These are phyloP conservation scores for Aleiodes sp. DNA, from an alignment of 1,140 invertebrate genomes.

Conservation along the genomic window DNA sequence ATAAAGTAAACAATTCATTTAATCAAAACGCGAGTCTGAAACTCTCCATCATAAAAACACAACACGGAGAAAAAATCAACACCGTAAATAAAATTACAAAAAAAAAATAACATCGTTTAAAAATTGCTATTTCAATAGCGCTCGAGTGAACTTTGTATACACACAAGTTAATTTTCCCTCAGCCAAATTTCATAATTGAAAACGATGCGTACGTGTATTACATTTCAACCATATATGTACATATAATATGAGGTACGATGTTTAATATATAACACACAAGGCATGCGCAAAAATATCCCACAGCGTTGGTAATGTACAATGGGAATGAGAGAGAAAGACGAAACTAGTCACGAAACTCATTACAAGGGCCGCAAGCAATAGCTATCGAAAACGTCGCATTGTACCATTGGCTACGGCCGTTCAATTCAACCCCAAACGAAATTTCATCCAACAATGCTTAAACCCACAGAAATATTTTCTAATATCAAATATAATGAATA, in stretches of 20 bases:
- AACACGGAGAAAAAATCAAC: neutral
- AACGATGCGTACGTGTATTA: conserved; percentile 16
- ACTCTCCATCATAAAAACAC: no score
- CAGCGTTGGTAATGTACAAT: neutral
- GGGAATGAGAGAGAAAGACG: neutral
- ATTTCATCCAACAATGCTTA: no score
- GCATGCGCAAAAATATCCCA: neutral
- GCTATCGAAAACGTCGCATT: no score
- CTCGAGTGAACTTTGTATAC: neutral
- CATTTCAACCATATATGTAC: neutral
- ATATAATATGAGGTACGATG: neutral
- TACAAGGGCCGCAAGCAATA: neutral
- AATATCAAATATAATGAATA: no score
- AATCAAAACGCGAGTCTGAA: no score
- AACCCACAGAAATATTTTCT: no score
- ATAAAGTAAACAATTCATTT: no score
- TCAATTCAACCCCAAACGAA: no score
- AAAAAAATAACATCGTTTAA: neutral
- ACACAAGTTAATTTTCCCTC: conserved; percentile 13
- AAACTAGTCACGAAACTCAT: neutral
- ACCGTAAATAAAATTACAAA: neutral
- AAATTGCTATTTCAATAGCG: neutral
- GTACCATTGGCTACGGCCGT: no score
- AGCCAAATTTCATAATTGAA: conserved; percentile 19
- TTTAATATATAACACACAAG: neutral